Evolutionary conservation across 2,888 invertebrate genomes (phyloP).

Genomic region (Stenichneumon culpator): DNA sequence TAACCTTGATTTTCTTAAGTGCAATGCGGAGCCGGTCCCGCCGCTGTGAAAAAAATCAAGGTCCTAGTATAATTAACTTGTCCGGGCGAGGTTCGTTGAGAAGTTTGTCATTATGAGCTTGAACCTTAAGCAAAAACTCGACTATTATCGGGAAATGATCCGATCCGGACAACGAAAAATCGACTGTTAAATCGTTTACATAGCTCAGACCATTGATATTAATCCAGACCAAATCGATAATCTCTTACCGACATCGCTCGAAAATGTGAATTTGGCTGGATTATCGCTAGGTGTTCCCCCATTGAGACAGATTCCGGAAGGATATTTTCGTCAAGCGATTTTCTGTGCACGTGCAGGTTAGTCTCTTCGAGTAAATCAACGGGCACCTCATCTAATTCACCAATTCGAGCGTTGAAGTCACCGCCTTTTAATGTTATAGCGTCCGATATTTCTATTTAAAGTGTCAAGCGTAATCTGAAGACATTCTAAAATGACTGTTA

Average conservation of each 20-base stretch:
- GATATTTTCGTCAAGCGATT: neutral
- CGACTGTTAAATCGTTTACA: constrained; percentile 36
- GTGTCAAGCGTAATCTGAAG: neutral
- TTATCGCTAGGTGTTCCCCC: constrained; percentile 35
- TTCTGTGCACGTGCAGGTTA: neutral
- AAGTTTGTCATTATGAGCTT: neutral
- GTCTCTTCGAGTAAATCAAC: constrained; percentile 1
- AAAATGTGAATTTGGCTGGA: constrained; percentile 44
- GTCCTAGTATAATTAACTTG: too few species aligned
- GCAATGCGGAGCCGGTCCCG: too few species aligned
- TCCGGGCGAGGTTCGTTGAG: too few species aligned
- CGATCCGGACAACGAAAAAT: constrained; percentile 1
- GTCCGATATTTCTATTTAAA: constrained; percentile 6
- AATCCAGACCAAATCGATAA: constrained; percentile 29
- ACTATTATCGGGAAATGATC: constrained; percentile 34
- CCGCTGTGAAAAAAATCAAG: too few species aligned
- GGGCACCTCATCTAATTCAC: constrained; percentile 1
- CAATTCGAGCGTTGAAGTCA: constrained; percentile 8
- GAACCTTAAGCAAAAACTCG: neutral
- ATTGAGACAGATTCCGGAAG: constrained; percentile 28
- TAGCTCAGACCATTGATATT: constrained; percentile 18
- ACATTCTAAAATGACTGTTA: constrained; percentile 1
- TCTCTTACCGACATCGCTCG: constrained; percentile 34
- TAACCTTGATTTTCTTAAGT: too few species aligned
- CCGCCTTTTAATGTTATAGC: constrained; percentile 8